phyloP scores from a whole-genome alignment of 2,113 vertebrate species.

The Gopherus evgoodei region DNA sequence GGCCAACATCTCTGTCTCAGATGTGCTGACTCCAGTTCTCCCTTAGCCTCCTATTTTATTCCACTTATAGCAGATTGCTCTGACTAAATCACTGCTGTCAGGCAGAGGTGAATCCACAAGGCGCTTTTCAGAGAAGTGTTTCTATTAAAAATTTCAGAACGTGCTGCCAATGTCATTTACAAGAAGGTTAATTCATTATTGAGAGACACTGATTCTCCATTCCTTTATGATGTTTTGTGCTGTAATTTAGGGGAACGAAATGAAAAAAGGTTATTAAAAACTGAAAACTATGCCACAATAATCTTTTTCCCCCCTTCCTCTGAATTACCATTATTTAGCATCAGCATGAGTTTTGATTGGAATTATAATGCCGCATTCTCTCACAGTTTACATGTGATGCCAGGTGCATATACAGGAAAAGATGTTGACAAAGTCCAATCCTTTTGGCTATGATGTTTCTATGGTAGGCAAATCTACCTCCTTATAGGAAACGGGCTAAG shows the following conservation, averaged over 20 bases:
- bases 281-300: constrained; percentile 18
- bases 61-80: constrained; percentile 13
- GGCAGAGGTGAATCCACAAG: constrained; percentile 55
- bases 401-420: neutral
- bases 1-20: constrained; percentile 39
- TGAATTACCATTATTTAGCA: neutral
- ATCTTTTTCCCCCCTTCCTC: neutral
- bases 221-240: constrained; percentile 2
- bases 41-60: constrained; percentile 53
- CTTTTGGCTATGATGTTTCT: neutral
- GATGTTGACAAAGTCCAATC: constrained; percentile 11
- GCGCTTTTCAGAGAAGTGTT: constrained; percentile 44
- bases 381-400: neutral
- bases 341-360: neutral
- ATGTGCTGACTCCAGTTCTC: constrained; percentile 61
- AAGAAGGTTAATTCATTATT: constrained; percentile 67
- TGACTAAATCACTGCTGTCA: constrained; percentile 51
- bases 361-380: neutral
- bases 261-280: constrained; percentile 43
- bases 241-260: constrained; percentile 40
- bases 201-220: constrained; percentile 25
- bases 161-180: constrained; percentile 36
- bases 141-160: constrained; percentile 59
- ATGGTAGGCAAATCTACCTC: neutral
- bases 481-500: neutral